phyloP scores from a whole-genome alignment of 1,140 invertebrate species.

The Helicoverpa armigera region DNA sequence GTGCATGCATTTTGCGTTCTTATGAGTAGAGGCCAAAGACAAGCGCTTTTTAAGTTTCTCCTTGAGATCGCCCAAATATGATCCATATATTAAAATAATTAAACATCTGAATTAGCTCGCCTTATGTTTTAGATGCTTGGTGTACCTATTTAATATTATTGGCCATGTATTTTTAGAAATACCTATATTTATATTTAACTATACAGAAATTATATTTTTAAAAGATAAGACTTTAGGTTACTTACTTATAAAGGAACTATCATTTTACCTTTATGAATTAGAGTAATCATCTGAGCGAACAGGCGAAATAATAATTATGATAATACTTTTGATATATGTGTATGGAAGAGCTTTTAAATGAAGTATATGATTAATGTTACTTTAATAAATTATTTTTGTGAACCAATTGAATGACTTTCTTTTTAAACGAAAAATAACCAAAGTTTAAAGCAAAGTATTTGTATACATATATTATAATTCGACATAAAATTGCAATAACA shows the following conservation, averaged over 20 bases:
- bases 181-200: constrained; percentile 11
- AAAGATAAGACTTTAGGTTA: not conserved
- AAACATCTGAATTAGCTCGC: not conserved
- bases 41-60: no score
- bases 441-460: constrained; percentile 8
- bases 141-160: constrained; percentile 10
- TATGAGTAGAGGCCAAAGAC: no score
- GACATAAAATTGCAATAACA: constrained; percentile 42
- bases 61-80: not conserved
- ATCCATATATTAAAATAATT: not conserved
- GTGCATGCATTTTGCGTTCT: no score
- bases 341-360: constrained; percentile 25
- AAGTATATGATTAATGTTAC: constrained; percentile 24
- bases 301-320: constrained; percentile 20
- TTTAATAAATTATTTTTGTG: constrained; percentile 50
- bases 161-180: constrained; percentile 41
- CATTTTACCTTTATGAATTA: constrained; percentile 9
- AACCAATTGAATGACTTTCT: constrained; percentile 14
- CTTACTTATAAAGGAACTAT: not conserved
- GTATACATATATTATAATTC: constrained; percentile 36
- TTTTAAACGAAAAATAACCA: not conserved
- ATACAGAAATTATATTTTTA: constrained; percentile 1
- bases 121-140: constrained; percentile 8
- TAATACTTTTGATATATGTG: constrained; percentile 39
- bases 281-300: not conserved